Evolutionary conservation across 2,888 invertebrate genomes (phyloP), one percentile per base, ranked within the genome.

Genomic region (Glomeris marginata): DNA sequence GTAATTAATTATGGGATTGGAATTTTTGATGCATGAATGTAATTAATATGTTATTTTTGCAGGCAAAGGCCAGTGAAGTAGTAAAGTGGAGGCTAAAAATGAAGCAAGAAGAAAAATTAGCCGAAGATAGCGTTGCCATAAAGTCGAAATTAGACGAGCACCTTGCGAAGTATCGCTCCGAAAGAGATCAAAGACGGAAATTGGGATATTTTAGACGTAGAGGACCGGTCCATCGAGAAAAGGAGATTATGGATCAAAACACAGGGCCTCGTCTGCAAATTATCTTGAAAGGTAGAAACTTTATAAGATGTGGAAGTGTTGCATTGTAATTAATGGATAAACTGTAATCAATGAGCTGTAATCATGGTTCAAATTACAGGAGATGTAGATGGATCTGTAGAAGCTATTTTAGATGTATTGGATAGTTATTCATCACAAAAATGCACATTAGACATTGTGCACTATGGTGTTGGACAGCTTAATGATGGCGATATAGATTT

Each of bases 381-480:
- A 20, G 98, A 98, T 69, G 95, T 97, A 2, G 84, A 88, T 66
- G 98, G 98, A 0, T 91, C 92, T 0, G 79, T 95, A 41, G 97
- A 98, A 66, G 95, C 97, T 0, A 84, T 98, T 55, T 67, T 94
- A 54, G 86, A 95, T 64, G 81, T 88, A 10, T 64, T 98, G 49
- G 84, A 84, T 57, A 84, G 88, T 0, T 98, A 95, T 62, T 75
- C 74, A n/a, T 72, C 76, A 47, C 61, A 67, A 2, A 67, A 67
- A 5, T 94, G 92, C 60, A 74, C 76, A 42, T 70, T 98, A 13
- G 81, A 88, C 60, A 67, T 98, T 2, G 77, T 97, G 35, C 84
- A 88, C 66, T 90, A 81, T 64, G 94, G 85, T 1, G 85, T 98
- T 2, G 98, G 98, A 0, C 75, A 80, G 41, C 75, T 95, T 4